Conservation (phyloP, 2,797 vertebrate species). For the Propithecus deckenii region DNA sequence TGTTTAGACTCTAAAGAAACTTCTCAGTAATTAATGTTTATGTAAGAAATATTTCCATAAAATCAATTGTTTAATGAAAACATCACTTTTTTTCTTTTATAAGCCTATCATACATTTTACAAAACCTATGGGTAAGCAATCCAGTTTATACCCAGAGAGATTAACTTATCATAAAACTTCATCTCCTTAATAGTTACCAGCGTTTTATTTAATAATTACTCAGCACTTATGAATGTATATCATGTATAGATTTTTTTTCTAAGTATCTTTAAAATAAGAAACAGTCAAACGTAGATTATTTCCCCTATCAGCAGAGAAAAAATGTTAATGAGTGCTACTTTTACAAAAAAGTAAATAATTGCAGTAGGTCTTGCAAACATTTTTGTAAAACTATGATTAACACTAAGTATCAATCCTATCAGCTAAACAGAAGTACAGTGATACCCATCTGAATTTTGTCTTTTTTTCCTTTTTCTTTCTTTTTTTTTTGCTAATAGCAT, state of each 20-base stretch:
- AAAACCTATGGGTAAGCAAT: background rate
- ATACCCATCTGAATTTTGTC: no score
- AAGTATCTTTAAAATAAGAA: background rate
- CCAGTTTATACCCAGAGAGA: background rate
- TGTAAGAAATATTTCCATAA: background rate
- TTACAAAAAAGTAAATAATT: background rate
- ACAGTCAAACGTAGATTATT: background rate
- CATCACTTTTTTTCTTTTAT: background rate
- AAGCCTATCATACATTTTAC: background rate
- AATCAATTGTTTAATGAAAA: background rate
- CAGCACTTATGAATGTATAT: background rate
- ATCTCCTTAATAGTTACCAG: background rate
- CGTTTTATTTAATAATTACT: background rate
- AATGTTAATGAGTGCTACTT: background rate
- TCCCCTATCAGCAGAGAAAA: background rate
- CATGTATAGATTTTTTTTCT: background rate
- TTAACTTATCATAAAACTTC: background rate
- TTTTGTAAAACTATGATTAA: background rate
- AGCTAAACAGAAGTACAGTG: background rate
- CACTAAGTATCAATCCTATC: background rate
- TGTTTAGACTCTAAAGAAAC: background rate
- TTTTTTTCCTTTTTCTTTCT: no score
- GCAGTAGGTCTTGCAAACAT: background rate
- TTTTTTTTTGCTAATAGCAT: no score
- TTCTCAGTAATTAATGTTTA: background rate